Base-by-base conservation (phyloP, 2,888 invertebrate species). In the Oxyteleia sp. region DNA sequence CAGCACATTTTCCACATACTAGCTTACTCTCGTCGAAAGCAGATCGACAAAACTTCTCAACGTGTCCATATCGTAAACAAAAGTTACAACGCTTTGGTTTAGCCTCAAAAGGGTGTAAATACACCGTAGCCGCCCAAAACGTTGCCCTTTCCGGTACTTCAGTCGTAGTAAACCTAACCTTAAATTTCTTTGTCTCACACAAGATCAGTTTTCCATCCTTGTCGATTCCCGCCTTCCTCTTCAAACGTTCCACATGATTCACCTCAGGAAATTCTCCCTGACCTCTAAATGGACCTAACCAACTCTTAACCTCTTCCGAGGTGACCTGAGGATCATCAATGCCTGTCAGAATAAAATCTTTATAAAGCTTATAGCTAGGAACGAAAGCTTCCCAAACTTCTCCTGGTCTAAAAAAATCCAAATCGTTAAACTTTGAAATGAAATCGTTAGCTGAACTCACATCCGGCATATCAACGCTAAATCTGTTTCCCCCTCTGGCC, bases 151-250 rank as follows among this genome's bases (percentile, higher is more conserved):
- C 38, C 1, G 51, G 51, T 4, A 66, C 51, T 26, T 51, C 49
- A 20, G 51, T 66, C 3, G 66, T 51, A 20, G 23, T 35, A 38
- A 66, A 66, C 11, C n/a, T 49, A 20, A 66, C 23, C 16, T 38
- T 35, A 15, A 66, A 66, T 13, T 51, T 66, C 3, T 38, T 35
- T 0, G 66, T 13, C 8, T 66, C 49, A 11, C 7, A 47, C 2
- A 47, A 20, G n/a, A n/a, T n/a, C n/a, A n/a, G n/a, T 15, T 5
- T 4, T 5, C 43, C 43, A 2, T 13, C 26, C 13, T 16, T 26
- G 10, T 45, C 29, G 5, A n/a, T n/a, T n/a, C n/a, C n/a, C n/a
- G n/a, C n/a, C n/a, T n/a, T n/a, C n/a, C n/a, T 16, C 32, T 18
- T 64, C 64, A 64, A 29, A 11, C 47, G 26, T 8, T 47, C n/a